Conservation (phyloP, 2,888 invertebrate genomes). For the Gerris lacustris region DNA sequence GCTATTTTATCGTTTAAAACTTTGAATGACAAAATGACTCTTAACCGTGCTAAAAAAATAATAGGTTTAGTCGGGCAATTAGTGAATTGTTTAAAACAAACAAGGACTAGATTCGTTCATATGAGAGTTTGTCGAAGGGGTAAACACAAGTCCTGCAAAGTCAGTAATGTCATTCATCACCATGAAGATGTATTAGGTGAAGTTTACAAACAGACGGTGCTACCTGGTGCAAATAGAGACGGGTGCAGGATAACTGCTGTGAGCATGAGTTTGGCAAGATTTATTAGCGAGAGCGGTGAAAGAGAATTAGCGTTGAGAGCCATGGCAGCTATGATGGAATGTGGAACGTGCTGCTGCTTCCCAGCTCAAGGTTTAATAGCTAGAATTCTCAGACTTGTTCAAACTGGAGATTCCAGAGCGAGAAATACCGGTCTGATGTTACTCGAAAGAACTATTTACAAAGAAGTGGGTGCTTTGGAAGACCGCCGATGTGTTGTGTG, state of each 20-base stretch:
- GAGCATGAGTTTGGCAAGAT: conserved; percentile 42
- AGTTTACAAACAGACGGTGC: conserved; percentile 36
- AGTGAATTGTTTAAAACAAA: conserved; percentile 45
- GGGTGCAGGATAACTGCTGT: conserved; percentile 46
- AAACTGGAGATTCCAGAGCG: conserved; percentile 34
- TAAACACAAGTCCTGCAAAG: conserved; percentile 43
- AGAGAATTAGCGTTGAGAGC: conserved; percentile 28
- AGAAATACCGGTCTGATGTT: conserved; percentile 42
- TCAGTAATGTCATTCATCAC: conserved; percentile 42
- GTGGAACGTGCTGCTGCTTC: conserved; percentile 53
- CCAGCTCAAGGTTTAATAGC: conserved; percentile 37
- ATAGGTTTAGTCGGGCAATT: conserved; percentile 46
- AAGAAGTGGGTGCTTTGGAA: conserved; percentile 43
- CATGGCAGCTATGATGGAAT: conserved; percentile 43
- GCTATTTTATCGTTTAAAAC: conserved; percentile 44
- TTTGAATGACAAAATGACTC: conserved; percentile 37
- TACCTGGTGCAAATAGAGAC: conserved; percentile 36
- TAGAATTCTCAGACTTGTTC: conserved; percentile 38
- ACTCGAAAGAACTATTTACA: conserved; percentile 47
- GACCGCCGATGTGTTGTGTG: conserved; percentile 27
- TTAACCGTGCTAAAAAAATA: conserved; percentile 42
- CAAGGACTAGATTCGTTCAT: conserved; percentile 46
- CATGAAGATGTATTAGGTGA: conserved; percentile 48
- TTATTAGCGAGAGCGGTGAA: conserved; percentile 28
- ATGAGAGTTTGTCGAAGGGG: conserved; percentile 42